Evolutionary conservation across 2,888 invertebrate genomes (phyloP).

Genomic region (Oithona nana): DNA sequence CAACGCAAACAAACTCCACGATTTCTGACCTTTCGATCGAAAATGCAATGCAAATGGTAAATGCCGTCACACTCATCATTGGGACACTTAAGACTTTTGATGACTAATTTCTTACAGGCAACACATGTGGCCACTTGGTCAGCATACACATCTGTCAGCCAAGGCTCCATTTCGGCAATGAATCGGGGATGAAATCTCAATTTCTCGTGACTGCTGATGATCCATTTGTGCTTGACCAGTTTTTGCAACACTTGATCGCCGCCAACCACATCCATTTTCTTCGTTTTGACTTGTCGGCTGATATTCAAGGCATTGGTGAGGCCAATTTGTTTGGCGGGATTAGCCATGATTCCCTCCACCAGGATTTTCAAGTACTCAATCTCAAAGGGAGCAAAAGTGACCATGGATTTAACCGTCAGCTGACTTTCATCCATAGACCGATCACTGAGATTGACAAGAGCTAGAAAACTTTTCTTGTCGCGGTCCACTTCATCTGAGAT

Average conservation of each 20-base stretch:
- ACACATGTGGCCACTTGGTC: neutral
- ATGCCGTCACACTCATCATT: neutral
- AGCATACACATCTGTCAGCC: neutral
- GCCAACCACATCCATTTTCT: neutral
- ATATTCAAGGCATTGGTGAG: neutral
- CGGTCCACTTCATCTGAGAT: neutral
- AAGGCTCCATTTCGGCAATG: conserved; percentile 11
- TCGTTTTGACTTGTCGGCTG: neutral
- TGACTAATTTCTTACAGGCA: conserved; percentile 2
- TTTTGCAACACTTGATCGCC: neutral
- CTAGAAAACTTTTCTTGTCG: neutral
- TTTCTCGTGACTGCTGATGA: neutral
- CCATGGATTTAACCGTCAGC: conserved; percentile 2
- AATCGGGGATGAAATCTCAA: neutral
- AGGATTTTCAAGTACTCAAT: conserved; percentile 11
- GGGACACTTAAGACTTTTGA: neutral
- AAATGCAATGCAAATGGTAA: neutral
- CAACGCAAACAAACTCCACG: neutral
- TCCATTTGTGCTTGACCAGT: conserved; percentile 3
- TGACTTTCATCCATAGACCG: conserved; percentile 1
- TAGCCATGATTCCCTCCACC: conserved; percentile 7
- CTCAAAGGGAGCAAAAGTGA: neutral
- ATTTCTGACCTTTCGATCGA: neutral
- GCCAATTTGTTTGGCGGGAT: neutral
- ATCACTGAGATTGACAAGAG: conserved; percentile 1